Evolutionary conservation across 2,888 invertebrate species (phyloP), one percentile per base, ranked within the genome.

Genomic region (Hecatera dysodea): DNA sequence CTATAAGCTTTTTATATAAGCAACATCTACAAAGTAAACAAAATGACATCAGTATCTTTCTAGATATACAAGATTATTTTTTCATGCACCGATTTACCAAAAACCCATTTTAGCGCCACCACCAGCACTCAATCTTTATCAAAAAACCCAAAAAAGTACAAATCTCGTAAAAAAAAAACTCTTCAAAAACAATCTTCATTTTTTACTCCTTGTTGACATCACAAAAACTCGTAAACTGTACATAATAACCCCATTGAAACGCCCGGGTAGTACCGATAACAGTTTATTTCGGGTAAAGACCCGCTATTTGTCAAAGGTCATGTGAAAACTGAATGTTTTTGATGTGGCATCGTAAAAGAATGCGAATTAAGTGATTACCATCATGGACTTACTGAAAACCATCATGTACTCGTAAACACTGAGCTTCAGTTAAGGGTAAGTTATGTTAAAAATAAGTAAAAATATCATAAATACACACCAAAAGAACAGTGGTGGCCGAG

Each of bases 331-430:
- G 75, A 72, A 72, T 65, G 62, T 66, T 81, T 84, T 83, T 86
- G 83, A 87, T 86, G 84, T 74, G 76, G 68, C 73, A 67, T 80
- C 84, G 85, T 88, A 88, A 90, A 89, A 70, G 81, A 69, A 82
- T 46, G 70, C 81, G 84, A 87, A 90, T 90, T 83, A 89, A 89
- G 90, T 85, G 90, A 90, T 90, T 87, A 90, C 80, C 72, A 90
- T 90, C 89, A 66, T 73, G 59, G 69, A 80, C 72, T 84, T 82
- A 82, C 86, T 86, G 86, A 86, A 86, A 86, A 80, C 78, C 82
- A 80, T 87, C 82, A 79, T 70, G 75, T 74, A 56, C 62, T 87
- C 89, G 82, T 90, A 89, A 90, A 88, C 72, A 66, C 76, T 71
- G 80, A 44, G 73, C 69, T 85, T 85, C 75, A 72, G 60, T 87